Evolutionary conservation across 2,797 vertebrate genomes (phyloP).

Genomic region (Danio kyathit): DNA sequence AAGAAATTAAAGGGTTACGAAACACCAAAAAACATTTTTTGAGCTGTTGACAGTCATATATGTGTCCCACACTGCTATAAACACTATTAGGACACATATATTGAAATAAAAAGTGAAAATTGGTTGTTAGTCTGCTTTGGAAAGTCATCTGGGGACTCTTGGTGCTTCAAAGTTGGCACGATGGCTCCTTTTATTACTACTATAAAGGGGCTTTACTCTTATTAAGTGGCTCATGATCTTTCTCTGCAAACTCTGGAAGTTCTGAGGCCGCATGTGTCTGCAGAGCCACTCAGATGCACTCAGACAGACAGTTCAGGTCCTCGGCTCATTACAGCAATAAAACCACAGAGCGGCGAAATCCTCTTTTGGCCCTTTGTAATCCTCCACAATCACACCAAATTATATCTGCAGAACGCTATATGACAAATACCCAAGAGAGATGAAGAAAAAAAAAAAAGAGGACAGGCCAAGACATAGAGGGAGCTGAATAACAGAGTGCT

Average conservation of each 20-base stretch:
- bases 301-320: constrained; percentile 56
- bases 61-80: too few relatives aligned
- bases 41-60: too few relatives aligned
- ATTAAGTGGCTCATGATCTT: constrained; percentile 11
- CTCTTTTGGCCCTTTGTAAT: constrained; percentile 56
- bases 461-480: constrained; percentile 15
- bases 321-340: constrained; percentile 57
- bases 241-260: constrained; percentile 35
- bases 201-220: constrained; percentile 33
- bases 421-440: constrained; percentile 49
- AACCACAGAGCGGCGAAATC: constrained; percentile 44
- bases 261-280: constrained; percentile 30
- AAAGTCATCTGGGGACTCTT: constrained; percentile 18
- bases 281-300: constrained; percentile 33
- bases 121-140: too few relatives aligned
- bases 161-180: constrained; percentile 3
- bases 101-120: too few relatives aligned
- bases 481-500: constrained; percentile 21
- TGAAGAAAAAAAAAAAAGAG: constrained; percentile 11
- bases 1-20: too few relatives aligned
- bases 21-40: too few relatives aligned
- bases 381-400: constrained; percentile 56
- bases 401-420: constrained; percentile 42
- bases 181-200: constrained; percentile 35
- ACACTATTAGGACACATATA: too few relatives aligned